Evolutionary conservation across 2,797 vertebrate genomes (phyloP).

Genomic region (Percopsis omiscomaycus): DNA sequence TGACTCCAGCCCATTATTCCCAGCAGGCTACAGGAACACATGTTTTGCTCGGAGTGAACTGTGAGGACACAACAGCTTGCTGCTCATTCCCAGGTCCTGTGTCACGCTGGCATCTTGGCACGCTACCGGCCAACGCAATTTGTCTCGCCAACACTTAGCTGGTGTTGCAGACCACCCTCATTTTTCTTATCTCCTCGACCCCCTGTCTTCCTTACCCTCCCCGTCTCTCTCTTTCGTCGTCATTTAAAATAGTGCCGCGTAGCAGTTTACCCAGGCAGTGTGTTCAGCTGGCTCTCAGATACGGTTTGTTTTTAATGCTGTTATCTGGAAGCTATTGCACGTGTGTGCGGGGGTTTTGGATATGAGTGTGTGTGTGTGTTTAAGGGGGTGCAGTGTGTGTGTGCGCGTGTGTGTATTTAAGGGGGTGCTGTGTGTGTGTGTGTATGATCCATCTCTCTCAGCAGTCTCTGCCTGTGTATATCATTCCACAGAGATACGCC

Average conservation of each 20-base stretch:
- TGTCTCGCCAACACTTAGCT: slow-evolving; percentile 73
- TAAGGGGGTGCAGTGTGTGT: slow-evolving; percentile 17
- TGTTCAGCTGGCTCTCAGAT: slow-evolving; percentile 59
- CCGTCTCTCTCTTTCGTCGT: slow-evolving; percentile 23
- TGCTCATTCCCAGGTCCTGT: slow-evolving; percentile 54
- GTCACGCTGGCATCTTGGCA: slow-evolving; percentile 57
- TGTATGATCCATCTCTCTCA: slow-evolving; percentile 55
- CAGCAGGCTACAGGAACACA: slow-evolving; percentile 16
- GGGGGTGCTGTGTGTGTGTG: slow-evolving; percentile 33
- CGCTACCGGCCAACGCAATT: slow-evolving; percentile 68
- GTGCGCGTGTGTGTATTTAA: slow-evolving; percentile 23
- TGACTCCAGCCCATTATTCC: slow-evolving; percentile 27
- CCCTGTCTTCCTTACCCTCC: slow-evolving; percentile 31
- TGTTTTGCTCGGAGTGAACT: slow-evolving; percentile 35
- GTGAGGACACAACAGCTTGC: slow-evolving; percentile 40
- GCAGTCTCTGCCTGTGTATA: slow-evolving; percentile 32
- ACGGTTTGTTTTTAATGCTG: slow-evolving; percentile 45
- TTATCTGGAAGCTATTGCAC: slow-evolving; percentile 65
- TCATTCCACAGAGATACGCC: slow-evolving; percentile 57
- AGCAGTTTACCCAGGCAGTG: slow-evolving; percentile 52
- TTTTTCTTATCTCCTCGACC: slow-evolving; percentile 45
- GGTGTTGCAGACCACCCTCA: slow-evolving; percentile 49
- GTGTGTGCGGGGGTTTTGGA: slow-evolving; percentile 35
- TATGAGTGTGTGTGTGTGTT: not conserved
- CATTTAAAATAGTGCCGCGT: slow-evolving; percentile 48